Evolutionary conservation across 2,797 vertebrate species (phyloP), one percentile per base, ranked within the genome.

Genomic region (Enteromius afrohamiltoni): DNA sequence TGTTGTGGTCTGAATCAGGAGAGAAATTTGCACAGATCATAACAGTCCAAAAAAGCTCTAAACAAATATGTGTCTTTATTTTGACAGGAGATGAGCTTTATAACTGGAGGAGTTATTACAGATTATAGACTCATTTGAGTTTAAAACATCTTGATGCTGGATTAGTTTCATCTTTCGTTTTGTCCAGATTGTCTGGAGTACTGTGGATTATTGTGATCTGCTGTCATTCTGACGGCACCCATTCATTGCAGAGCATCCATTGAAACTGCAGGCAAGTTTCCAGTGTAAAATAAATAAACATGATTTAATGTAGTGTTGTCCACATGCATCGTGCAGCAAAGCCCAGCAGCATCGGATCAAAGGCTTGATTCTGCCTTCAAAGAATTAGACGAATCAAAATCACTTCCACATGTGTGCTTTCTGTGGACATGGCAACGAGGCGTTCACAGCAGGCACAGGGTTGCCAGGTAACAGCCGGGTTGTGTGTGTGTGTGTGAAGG

Each of bases 401-500:
- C 82, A 68, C 70, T 83, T 80, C 58, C 82, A 75, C 79, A 68
- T 83, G 83, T 89, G 85, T 79, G 83, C 82, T 40, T 83, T 83
- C 76, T 2, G 75, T 88, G 6, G 26, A 40, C 84, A 88, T 85
- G 75, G 84, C 65, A 87, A 87, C 88, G 85, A 77, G 9, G 81
- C 1, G 47, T 68, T 71, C 75, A 42, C 42, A 74, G 67, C 8
- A 14, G 19, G 31, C 6, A 10, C 47, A 67, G 62, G 51, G 78
- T 88, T 89, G 86, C 85, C 70, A 82, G 80, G 84, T 87, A 90
- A 91, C 87, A 75, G 86, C 81, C 42, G 83, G 83, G 86, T 85
- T 75, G 85, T 4, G 45, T 11, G 74, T 45, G 51, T 81, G 85
- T 74, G 87, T 47, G 62, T 89, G 88, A 90, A 89, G 88, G 88